Conservation (phyloP, 1,140 invertebrate genomes). For the Mizuhopecten yessoensis region DNA sequence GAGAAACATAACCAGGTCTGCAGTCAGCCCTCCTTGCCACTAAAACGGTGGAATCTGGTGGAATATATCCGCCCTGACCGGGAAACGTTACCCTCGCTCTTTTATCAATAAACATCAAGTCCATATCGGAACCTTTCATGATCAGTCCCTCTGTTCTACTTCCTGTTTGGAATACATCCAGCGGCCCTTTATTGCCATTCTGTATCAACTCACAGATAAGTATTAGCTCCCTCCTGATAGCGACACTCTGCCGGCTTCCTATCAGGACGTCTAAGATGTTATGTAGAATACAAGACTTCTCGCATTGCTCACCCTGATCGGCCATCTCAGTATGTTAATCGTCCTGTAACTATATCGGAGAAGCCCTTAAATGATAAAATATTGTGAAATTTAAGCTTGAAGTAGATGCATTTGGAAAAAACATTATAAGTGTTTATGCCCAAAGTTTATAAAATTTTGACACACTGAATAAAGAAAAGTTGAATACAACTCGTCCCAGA, state of each 20-base stretch:
- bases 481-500: no score
- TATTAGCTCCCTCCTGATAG: background rate
- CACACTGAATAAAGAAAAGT: no score
- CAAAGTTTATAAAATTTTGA: no score
- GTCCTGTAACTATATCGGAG: no score
- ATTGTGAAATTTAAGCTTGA: no score
- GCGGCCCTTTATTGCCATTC: background rate
- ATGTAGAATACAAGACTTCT: background rate
- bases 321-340: background rate
- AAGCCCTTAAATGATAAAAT: no score
- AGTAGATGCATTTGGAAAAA: no score
- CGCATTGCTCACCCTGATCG: background rate
- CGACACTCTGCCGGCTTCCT: background rate
- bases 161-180: background rate
- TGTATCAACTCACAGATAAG: background rate
- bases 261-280: background rate
- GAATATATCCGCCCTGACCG: background rate
- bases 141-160: background rate
- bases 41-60: background rate
- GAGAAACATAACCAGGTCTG: background rate
- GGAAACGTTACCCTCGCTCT: background rate
- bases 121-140: background rate
- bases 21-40: background rate
- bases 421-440: no score
- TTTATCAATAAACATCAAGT: background rate